Evolutionary conservation across 2,113 vertebrate species (phyloP).

Genomic region (Melospiza melodia): DNA sequence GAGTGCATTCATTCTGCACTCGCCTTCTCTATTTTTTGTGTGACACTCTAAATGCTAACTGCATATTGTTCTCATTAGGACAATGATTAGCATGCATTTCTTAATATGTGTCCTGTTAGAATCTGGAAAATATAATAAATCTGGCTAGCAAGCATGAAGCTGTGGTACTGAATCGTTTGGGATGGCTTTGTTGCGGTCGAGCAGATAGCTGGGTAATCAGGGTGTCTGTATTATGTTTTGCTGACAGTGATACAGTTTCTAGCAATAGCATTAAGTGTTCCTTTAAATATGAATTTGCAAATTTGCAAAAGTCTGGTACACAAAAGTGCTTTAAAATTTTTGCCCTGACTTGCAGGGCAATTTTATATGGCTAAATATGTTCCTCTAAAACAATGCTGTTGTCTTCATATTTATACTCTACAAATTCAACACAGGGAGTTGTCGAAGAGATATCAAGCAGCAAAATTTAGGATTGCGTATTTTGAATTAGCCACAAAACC

Average conservation of each 20-base stretch:
- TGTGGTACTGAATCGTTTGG: conserved; percentile 1
- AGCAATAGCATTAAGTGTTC: background rate
- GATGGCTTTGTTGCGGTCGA: background rate
- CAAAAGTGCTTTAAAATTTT: background rate
- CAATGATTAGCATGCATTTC: conserved; percentile 39
- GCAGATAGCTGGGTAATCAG: background rate
- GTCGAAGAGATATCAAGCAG: background rate
- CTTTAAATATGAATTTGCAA: conserved; percentile 30
- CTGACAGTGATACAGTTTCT: background rate
- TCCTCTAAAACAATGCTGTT: background rate
- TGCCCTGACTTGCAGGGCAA: background rate
- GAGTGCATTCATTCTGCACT: background rate
- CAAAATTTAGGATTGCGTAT: background rate
- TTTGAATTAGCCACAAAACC: background rate
- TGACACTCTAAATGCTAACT: background rate
- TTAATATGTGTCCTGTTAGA: conserved; percentile 33
- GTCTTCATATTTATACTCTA: background rate
- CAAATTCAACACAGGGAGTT: background rate
- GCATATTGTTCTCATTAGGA: conserved; percentile 46
- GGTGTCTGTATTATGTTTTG: background rate
- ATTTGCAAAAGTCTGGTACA: background rate
- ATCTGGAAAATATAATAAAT: conserved; percentile 32
- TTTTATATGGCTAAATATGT: background rate
- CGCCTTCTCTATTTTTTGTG: background rate
- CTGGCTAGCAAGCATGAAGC: conserved; percentile 16